Conservation (phyloP, 2,888 invertebrate species). For the Orchestes rusci region DNA sequence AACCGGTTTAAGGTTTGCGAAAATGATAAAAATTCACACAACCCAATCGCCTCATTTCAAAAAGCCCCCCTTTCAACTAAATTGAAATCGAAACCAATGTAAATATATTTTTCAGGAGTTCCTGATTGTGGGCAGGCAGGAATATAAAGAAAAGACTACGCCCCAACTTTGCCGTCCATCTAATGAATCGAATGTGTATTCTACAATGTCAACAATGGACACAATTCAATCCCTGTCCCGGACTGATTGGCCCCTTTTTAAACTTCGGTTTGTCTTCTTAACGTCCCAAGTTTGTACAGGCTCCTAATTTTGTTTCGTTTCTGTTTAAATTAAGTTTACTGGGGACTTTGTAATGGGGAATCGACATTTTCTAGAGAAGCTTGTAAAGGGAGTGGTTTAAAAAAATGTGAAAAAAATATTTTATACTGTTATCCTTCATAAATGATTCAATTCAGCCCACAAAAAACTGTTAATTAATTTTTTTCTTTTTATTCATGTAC, state of each 20-base stretch:
- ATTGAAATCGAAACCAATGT: slow-evolving; percentile 39
- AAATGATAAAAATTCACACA: too few species aligned
- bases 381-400: too few species aligned
- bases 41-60: too few species aligned
- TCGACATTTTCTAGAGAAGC: too few species aligned
- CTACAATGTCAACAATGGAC: slow-evolving; percentile 43
- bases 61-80: slow-evolving; percentile 29
- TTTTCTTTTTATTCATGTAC: too few species aligned
- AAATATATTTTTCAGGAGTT: slow-evolving; percentile 39
- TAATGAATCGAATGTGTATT: slow-evolving; percentile 45
- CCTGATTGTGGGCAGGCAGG: slow-evolving; percentile 31
- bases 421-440: too few species aligned
- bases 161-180: slow-evolving; percentile 26
- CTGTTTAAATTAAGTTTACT: not conserved
- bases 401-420: too few species aligned
- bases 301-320: not conserved
- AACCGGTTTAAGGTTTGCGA: too few species aligned
- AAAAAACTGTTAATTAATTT: too few species aligned
- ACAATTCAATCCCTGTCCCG: slow-evolving; percentile 39
- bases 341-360: too few species aligned
- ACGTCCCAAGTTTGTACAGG: not conserved
- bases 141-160: slow-evolving; percentile 30
- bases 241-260: slow-evolving; percentile 37
- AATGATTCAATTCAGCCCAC: too few species aligned
- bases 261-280: slow-evolving; percentile 15